Evolutionary conservation across 1,140 invertebrate genomes (phyloP), one percentile per base, ranked within the genome.

Genomic region (Diachasmimorpha longicaudata): DNA sequence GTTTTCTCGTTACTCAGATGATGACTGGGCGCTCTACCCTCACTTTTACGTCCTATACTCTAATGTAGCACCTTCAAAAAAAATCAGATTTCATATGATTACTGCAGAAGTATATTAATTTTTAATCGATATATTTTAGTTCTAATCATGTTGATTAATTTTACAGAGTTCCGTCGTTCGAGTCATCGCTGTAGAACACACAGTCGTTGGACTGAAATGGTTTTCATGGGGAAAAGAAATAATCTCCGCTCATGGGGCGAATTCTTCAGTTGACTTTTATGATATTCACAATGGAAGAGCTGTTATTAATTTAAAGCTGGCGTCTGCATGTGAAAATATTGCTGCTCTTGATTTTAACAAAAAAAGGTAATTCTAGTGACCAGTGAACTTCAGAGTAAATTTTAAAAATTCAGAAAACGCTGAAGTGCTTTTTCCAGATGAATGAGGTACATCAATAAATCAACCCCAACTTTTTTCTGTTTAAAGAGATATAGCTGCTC

Each of bases 311-410:
- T 67, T 81, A 6, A 81, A 85, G 75, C 78, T 89, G 5, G 78
- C 88, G 46, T 80, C 81, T 0, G 79, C 81, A 10, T 82, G 83
- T 67, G 76, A 83, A 72, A 86, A 85, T 72, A 80, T 84, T 4
- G 86, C 82, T 48, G 86, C 83, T 21, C 58, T 89, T 39, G 79
- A 80, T 69, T 83, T 89, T n/a, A 88, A 88, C 81, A 78, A 81
- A 5, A 88, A 87, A 70, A 85, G 83, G 88, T 88, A 80, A 77
- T 46, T 14, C 2, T 23, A 42, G 8, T 23, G 39, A 70, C 36
- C 23, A 55, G 48, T 67, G n/a, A 16, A n/a, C n/a, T n/a, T n/a
- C n/a, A n/a, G 31, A 31, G 31, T 3, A 31, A 31, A 31, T 31
- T 31, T 31, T 31, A 3, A 31, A 31, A 31, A 31, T n/a, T n/a